A percentile compares a stretch with the other conserved stretches of the same genome.
Conservation (phyloP, 2,888 invertebrate genomes). For the Balanococcus diminutus region DNA sequence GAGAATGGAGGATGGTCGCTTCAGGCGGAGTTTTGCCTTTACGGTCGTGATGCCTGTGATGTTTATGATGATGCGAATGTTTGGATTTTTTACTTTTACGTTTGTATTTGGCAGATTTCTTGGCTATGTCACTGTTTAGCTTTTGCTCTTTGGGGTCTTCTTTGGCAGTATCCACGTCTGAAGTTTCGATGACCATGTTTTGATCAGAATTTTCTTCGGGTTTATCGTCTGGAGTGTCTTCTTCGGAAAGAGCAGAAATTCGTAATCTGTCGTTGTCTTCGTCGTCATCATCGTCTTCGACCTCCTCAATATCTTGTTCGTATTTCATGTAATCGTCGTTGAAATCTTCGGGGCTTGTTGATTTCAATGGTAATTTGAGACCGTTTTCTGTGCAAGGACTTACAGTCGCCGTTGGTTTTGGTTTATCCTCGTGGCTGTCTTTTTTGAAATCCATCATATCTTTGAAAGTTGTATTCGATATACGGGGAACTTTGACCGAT, state of each 20-base stretch:
- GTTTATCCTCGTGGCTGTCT: slow-evolving; percentile 9
- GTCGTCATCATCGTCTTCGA: slow-evolving; percentile 56
- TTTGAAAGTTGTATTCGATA: not conserved
- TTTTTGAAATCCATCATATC: slow-evolving; percentile 7
- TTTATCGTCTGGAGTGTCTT: slow-evolving; percentile 54
- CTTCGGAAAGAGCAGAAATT: slow-evolving; percentile 56
- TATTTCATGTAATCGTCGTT: slow-evolving; percentile 56
- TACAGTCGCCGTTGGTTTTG: slow-evolving; percentile 2
- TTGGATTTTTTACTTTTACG: slow-evolving; percentile 59
- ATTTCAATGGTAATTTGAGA: slow-evolving; percentile 4
- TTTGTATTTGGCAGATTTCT: slow-evolving; percentile 56
- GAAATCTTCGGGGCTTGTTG: slow-evolving; percentile 11
- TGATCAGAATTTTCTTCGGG: slow-evolving; percentile 56
- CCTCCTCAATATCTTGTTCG: slow-evolving; percentile 57
- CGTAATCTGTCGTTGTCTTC: slow-evolving; percentile 56
- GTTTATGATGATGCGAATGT: slow-evolving; percentile 57
- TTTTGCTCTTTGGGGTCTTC: slow-evolving; percentile 53
- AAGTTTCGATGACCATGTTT: slow-evolving; percentile 56
- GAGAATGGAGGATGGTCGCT: slow-evolving; percentile 59
- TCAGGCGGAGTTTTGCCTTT: slow-evolving; percentile 58
- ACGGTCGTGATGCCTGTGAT: slow-evolving; percentile 59
- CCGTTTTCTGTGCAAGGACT: slow-evolving; percentile 41
- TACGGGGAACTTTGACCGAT: slow-evolving; percentile 27
- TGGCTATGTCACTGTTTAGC: slow-evolving; percentile 48
- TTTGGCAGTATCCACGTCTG: slow-evolving; percentile 53